Evolutionary conservation across 92 coral and sea anemone species (phyloP), one percentile per base, ranked within the genome.

Genomic region (Scolanthus callimorphus): DNA sequence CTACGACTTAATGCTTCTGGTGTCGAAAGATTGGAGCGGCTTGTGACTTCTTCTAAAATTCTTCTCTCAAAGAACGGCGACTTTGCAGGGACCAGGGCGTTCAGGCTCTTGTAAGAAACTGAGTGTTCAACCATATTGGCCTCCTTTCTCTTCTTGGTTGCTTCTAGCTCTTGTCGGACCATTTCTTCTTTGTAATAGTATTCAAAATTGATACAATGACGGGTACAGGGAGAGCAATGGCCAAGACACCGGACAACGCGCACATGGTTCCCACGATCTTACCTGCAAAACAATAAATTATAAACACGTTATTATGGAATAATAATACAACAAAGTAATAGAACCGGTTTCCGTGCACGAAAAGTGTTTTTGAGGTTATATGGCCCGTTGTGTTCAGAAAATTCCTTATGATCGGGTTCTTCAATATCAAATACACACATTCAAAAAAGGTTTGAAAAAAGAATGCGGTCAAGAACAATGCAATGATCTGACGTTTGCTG

Each of bases 161-260:
- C 66, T 29, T 79, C 79, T 27, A 63, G 21, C 29, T 68, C 75
- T 44, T 41, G 27, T 43, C 57, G 55, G 46, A 51, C 51, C 38
- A 89, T 81, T 21, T 84, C 98, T 58, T 77, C 90, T 49, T 92
- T 94, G 77, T 94, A 94, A 80, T 84, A 94, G 62, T 81, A 89
- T 25, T 94, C 99, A 43, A 94, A 94, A 78, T 94, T 94, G 23
- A 84, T 43, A 94, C 99, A 25, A 94, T 94, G 19, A 94, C 99
- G 0, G 99, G 99, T 0, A 94, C 99, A 0, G 99, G 99, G 0
- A 94, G 69, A n/a, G 99, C 99, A 1, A 94, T 89, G 15, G 99
- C 99, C 8, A 94, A 63, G 17, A 94, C 97, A 0, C 99, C 99
- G 1, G 99, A 89, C 20, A 94, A 58, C 2, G 94, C 99, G 20